Evolutionary conservation across 2,888 invertebrate species (phyloP).

Genomic region (Tortricodes alternella): DNA sequence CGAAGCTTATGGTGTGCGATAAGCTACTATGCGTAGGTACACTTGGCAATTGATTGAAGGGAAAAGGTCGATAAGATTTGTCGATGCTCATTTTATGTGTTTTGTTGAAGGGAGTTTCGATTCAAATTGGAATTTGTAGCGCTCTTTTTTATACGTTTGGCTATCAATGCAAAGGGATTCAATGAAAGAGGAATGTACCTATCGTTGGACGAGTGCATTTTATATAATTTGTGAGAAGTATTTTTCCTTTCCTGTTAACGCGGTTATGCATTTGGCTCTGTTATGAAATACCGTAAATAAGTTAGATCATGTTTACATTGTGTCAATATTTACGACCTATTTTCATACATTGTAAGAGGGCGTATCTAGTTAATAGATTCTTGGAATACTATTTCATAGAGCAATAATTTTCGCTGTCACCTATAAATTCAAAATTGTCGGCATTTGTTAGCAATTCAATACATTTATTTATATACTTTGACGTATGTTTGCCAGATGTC

Average conservation of each 20-base stretch:
- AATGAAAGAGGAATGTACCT: no score
- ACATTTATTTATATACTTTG: no score
- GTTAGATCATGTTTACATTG: neutral
- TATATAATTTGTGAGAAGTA: neutral
- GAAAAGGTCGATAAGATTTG: slow-evolving; percentile 6
- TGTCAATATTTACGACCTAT: neutral
- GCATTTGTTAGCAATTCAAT: neutral
- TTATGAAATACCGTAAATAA: neutral
- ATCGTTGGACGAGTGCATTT: no score
- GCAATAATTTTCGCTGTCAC: neutral
- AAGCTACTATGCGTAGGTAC: slow-evolving; percentile 42
- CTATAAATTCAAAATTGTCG: neutral
- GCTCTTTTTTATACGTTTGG: neutral
- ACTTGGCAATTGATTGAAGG: slow-evolving; percentile 36
- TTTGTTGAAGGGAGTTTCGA: neutral
- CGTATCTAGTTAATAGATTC: neutral
- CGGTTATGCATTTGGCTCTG: neutral
- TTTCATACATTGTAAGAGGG: neutral
- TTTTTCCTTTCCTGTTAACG: neutral
- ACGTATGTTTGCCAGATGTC: no score
- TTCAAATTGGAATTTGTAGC: neutral
- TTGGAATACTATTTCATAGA: neutral
- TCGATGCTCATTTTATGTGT: slow-evolving; percentile 28
- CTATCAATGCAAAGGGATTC: neutral
- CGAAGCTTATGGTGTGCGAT: slow-evolving; percentile 43